phyloP scores from a whole-genome alignment of 2,113 vertebrate species.

The Dissostichus mawsoni region DNA sequence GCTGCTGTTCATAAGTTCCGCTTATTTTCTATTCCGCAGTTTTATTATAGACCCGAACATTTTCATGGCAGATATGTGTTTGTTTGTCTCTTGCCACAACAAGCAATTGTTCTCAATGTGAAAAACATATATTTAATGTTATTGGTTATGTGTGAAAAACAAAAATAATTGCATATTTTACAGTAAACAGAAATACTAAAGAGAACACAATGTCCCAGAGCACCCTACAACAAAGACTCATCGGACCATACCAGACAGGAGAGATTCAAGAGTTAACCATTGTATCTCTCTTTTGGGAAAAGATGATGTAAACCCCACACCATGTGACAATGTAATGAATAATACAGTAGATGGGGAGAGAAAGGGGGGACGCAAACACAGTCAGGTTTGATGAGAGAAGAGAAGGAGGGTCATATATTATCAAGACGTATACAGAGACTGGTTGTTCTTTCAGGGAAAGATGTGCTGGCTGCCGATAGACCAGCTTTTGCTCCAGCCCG shows the following conservation, averaged over 20 bases:
- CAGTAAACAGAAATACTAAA: neutral
- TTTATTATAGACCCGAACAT: slow-evolving; percentile 35
- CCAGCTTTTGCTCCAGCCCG: slow-evolving; percentile 74
- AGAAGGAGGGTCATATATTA: slow-evolving; percentile 52
- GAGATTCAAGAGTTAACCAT: slow-evolving; percentile 82
- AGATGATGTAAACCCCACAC: slow-evolving; percentile 89
- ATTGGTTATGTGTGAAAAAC: neutral
- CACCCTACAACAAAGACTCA: slow-evolving; percentile 46
- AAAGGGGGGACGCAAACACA: slow-evolving; percentile 43
- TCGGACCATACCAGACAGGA: slow-evolving; percentile 41
- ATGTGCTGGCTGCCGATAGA: slow-evolving; percentile 86
- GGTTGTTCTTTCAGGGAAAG: slow-evolving; percentile 36
- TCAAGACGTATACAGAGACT: slow-evolving; percentile 37
- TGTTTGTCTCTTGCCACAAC: neutral
- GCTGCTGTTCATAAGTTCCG: slow-evolving; percentile 48
- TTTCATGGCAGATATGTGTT: no score
- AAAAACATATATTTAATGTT: neutral
- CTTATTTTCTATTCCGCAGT: slow-evolving; percentile 64
- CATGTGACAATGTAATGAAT: slow-evolving; percentile 89
- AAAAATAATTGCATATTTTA: neutral
- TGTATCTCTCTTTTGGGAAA: slow-evolving; percentile 83
- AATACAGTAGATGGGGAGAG: slow-evolving; percentile 73
- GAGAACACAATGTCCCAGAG: slow-evolving; percentile 29
- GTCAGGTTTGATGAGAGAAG: slow-evolving; percentile 56
- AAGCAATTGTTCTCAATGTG: neutral